These are phyloP conservation scores for Colinus virginianus DNA, from an alignment of 2,113 vertebrate genomes.

Conservation along the genomic window DNA sequence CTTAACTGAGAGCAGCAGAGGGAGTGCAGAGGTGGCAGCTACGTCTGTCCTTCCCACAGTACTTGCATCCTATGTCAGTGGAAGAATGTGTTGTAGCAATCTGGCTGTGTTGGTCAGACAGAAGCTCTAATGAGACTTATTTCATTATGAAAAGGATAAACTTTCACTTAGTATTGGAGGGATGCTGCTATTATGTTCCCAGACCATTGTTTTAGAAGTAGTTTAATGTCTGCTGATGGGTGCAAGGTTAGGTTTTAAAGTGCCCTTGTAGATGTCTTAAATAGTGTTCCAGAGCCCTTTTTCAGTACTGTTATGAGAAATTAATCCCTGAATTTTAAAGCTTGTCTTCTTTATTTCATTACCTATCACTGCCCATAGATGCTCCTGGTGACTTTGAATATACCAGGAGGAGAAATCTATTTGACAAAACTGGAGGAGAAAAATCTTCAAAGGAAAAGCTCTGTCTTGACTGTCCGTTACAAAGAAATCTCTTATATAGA, in stretches of 20 bases:
- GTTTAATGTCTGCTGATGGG: neutral
- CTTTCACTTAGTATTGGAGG: neutral
- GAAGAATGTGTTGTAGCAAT: neutral
- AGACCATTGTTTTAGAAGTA: neutral
- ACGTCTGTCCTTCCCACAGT: neutral
- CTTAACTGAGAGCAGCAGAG: neutral
- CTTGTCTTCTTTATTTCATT: neutral
- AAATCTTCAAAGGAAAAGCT: constrained; percentile 18
- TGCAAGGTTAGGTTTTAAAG: neutral
- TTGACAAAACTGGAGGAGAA: neutral
- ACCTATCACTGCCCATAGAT: neutral
- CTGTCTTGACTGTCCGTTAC: constrained; percentile 4
- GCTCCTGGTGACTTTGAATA: neutral
- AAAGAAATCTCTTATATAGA: constrained; percentile 39
- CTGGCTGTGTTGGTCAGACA: neutral
- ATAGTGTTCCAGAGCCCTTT: neutral
- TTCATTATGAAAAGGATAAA: neutral
- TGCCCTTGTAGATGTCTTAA: neutral
- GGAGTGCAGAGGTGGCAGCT: neutral
- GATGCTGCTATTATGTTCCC: neutral
- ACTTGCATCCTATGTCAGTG: neutral
- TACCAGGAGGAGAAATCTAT: neutral
- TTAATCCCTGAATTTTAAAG: neutral
- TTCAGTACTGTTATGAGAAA: neutral
- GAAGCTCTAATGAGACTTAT: neutral